Evolutionary conservation across 2,113 vertebrate genomes (phyloP).

Genomic region (Pluvialis apricaria): DNA sequence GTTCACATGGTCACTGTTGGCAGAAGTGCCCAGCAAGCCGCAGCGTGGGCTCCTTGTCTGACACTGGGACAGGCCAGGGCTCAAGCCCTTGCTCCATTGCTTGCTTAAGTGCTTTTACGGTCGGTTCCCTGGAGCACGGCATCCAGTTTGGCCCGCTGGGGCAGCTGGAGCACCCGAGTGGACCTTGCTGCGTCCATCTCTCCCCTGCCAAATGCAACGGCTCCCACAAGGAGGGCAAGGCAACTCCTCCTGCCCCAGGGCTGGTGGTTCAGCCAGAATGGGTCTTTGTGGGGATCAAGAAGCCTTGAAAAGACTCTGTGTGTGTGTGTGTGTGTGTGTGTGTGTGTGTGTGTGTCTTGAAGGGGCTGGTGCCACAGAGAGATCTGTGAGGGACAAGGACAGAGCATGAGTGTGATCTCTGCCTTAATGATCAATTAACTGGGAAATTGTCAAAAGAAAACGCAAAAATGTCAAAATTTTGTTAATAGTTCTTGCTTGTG

Average conservation of each 20-base stretch:
- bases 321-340: neutral
- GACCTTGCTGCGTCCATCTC: neutral
- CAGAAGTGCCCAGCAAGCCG: neutral
- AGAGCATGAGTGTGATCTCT: neutral
- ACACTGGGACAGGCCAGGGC: neutral
- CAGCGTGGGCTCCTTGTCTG: neutral
- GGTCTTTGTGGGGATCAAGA: neutral
- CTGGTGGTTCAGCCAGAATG: neutral
- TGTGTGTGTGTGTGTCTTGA: accelerated
- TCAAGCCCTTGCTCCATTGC: neutral
- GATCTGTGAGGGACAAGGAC: neutral
- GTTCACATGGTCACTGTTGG: accelerated
- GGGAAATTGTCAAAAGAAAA: conserved; percentile 50
- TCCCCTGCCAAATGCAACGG: neutral
- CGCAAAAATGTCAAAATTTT: conserved; percentile 19
- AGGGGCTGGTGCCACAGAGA: neutral
- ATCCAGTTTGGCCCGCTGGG: neutral
- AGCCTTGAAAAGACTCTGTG: neutral
- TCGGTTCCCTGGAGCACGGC: accelerated
- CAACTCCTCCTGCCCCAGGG: neutral
- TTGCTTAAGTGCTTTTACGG: neutral
- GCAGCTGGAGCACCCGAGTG: neutral
- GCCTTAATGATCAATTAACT: conserved; percentile 61
- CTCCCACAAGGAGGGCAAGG: accelerated
- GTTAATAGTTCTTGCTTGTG: conserved; percentile 5